Percentiles rank a stretch among this genome's conserved stretches.
Evolutionary conservation across 2,888 invertebrate species (phyloP).

Genomic region (Tetragnatha montana): DNA sequence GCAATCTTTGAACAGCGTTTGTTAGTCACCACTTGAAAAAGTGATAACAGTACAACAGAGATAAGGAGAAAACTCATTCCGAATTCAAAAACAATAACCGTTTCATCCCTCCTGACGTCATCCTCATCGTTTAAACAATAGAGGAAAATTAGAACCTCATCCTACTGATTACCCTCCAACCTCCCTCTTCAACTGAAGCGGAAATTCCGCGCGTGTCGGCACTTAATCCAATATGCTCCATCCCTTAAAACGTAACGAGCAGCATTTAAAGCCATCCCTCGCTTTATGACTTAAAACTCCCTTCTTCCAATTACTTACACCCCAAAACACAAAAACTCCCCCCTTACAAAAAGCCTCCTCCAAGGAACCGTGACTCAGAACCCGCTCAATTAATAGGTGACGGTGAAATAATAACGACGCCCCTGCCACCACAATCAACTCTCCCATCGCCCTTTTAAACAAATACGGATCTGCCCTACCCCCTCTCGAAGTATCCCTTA

Average conservation of each 20-base stretch:
- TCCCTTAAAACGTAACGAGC: background rate
- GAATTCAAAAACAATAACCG: too few relatives aligned
- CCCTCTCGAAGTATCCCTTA: constrained; percentile 57
- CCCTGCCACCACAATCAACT: constrained; percentile 41
- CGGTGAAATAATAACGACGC: constrained; percentile 15
- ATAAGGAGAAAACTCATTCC: too few relatives aligned
- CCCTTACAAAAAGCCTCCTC: background rate
- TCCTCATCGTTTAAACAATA: background rate
- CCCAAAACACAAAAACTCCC: background rate
- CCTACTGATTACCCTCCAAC: background rate
- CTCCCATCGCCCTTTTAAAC: constrained; percentile 59
- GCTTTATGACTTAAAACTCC: background rate
- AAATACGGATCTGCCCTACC: constrained; percentile 58
- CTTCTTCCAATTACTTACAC: background rate
- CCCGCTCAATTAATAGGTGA: constrained; percentile 51
- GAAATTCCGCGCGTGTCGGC: background rate
- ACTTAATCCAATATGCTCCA: background rate
- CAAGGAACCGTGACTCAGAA: constrained; percentile 50
- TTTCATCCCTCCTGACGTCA: background rate
- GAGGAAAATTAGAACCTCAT: background rate
- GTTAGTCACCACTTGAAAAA: too few relatives aligned
- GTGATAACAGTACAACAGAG: too few relatives aligned
- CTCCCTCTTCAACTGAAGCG: background rate
- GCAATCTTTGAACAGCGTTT: too few relatives aligned
- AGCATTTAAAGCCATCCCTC: background rate